A percentile compares a stretch with the other conserved stretches of the same genome.
These are phyloP conservation scores for Haliclona indistincta DNA, from an alignment of 37 sponge, comb jelly and placozoan genomes.

Conservation along the genomic window DNA sequence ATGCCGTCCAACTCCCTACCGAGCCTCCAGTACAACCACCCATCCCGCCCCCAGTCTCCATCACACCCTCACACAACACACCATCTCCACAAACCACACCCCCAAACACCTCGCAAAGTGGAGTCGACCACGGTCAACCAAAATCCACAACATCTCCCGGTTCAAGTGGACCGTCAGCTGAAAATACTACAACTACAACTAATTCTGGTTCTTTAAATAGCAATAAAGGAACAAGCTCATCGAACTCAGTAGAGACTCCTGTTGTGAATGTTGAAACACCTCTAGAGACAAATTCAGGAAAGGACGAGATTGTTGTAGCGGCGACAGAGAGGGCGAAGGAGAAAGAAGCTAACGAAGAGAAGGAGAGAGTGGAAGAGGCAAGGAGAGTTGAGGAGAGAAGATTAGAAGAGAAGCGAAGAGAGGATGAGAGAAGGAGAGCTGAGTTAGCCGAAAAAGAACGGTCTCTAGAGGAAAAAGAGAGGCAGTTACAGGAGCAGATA, in stretches of 20 bases:
- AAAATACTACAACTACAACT: too few species aligned
- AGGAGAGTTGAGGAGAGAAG: slow-evolving; percentile 3
- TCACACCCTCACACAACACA: neutral
- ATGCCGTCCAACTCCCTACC: slow-evolving; percentile 20
- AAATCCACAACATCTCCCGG: too few species aligned
- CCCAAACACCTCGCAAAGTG: too few species aligned
- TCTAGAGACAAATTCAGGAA: too few species aligned
- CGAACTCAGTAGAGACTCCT: too few species aligned
- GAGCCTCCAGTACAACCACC: slow-evolving; percentile 31
- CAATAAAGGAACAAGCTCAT: too few species aligned
- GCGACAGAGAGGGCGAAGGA: slow-evolving; percentile 3
- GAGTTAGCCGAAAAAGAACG: slow-evolving; percentile 6
- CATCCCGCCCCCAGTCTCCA: slow-evolving; percentile 35
- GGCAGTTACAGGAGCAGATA: neutral
- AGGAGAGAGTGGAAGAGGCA: neutral
- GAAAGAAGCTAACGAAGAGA: neutral
- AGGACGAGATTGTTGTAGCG: slow-evolving; percentile 4
- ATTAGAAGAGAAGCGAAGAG: slow-evolving; percentile 8
- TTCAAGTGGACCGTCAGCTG: too few species aligned
- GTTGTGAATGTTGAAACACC: too few species aligned
- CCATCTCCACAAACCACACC: too few species aligned
- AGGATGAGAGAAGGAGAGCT: slow-evolving; percentile 24
- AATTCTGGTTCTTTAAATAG: too few species aligned
- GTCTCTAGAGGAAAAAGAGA: slow-evolving; percentile 4
- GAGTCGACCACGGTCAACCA: too few species aligned